These are phyloP conservation scores for Ploceus nigricollis DNA, from an alignment of 2,113 vertebrate species.

Conservation along the genomic window DNA sequence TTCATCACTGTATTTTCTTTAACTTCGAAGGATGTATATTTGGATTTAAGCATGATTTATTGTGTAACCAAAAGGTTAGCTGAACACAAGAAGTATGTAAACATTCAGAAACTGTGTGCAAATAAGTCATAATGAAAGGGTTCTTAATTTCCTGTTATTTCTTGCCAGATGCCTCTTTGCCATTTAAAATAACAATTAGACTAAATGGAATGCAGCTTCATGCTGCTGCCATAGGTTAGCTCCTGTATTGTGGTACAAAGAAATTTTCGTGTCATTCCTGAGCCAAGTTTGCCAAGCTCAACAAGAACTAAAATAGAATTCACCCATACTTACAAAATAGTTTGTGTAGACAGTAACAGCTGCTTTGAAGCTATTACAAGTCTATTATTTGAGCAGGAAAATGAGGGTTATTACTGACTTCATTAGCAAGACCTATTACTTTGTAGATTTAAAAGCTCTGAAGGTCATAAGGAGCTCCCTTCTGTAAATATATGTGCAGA, in stretches of 20 bases:
- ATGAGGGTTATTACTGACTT: neutral
- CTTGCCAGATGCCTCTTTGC: neutral
- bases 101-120: neutral
- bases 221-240: neutral
- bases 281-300: neutral
- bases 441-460: neutral
- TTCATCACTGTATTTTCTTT: neutral
- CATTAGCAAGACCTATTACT: neutral
- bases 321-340: neutral
- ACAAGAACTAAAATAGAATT: neutral
- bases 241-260: neutral
- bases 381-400: neutral
- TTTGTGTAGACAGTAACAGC: neutral
- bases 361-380: neutral
- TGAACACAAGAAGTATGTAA: neutral
- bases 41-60: neutral
- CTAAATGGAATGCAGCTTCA: neutral
- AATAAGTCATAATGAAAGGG: neutral
- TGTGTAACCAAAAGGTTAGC: neutral
- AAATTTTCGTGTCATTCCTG: neutral
- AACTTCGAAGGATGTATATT: neutral
- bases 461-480: neutral
- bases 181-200: fast-evolving
- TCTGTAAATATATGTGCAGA: neutral
- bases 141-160: neutral